Base-by-base conservation (phyloP, 1,140 invertebrate genomes). In the Eufriesea mexicana region DNA sequence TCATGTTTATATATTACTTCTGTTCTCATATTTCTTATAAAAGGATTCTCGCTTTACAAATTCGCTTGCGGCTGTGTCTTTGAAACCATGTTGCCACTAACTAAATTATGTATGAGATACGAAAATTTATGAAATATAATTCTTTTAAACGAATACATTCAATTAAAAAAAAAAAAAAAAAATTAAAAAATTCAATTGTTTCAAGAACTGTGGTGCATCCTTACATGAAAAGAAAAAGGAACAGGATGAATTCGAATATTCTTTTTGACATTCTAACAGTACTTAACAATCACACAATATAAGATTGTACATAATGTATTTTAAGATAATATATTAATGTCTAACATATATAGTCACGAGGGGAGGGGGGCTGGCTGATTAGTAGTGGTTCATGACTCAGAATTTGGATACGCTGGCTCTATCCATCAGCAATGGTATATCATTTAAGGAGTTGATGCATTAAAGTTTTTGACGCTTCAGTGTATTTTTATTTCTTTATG, bases 401-500 rank as follows among this genome's bases (percentile, higher is more conserved):
- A 75, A 79, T 82, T 86, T 83, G 84, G 76, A 86, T 79, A 74
- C 66, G 82, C 72, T 89, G 88, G 77, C 66, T 77, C 45, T 82
- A 88, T 87, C 54, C 76, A 62, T 77, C 80, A 86, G 80, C 81
- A 79, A 86, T 89, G 89, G 57, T 83, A 89, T 85, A 88, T 87
- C 86, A 89, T 81, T 84, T 88, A 80, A 86, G 62, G 85, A 84
- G 77, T 90, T 92, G 77, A 89, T 77, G 87, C 88, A 89, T 89
- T 90, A 72, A 88, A 88, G 82, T 87, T 88, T 73, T 87, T 77
- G 84, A 89, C 83, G 90, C 90, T 90, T 91, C 87, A 90, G 86
- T 91, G 89, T 90, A 89, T 90, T 91, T 91, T 91, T 91, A 90
- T 91, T 91, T 91, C 86, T 91, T 91, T 91, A 91, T 91, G 90